A percentile compares a stretch with the other conserved stretches of the same genome.
Conservation (phyloP, 2,113 vertebrate genomes). For the Callospermophilus lateralis region DNA sequence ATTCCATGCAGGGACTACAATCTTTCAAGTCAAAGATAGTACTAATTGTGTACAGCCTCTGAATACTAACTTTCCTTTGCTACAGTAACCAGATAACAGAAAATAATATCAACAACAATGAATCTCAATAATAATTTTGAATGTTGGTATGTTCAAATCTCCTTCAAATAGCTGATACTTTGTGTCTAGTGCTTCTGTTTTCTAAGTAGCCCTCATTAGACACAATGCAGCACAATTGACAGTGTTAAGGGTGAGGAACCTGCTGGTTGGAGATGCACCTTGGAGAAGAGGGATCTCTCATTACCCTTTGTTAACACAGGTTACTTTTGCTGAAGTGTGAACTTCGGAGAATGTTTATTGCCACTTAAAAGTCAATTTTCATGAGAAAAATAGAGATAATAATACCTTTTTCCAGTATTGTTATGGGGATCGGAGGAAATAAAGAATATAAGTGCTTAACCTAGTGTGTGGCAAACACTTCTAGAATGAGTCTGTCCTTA, state of each 20-base stretch:
- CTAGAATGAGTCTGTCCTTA: background rate
- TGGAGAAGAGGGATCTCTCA: background rate
- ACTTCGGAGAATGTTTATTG: background rate
- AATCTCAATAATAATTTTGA: background rate
- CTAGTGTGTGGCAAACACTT: background rate
- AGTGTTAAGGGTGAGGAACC: background rate
- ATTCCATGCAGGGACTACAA: background rate
- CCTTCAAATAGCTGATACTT: background rate
- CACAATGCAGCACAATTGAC: no score
- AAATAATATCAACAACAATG: background rate
- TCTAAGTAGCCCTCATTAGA: background rate
- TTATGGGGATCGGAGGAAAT: background rate
- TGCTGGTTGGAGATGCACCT: background rate
- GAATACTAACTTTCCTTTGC: background rate
- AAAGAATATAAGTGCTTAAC: background rate
- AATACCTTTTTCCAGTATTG: background rate
- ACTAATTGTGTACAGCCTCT: background rate
- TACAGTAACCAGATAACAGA: background rate
- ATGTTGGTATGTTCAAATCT: background rate
- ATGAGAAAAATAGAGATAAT: background rate
- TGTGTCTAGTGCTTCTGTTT: background rate
- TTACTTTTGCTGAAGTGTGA: background rate
- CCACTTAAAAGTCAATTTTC: background rate
- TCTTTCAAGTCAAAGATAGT: background rate
- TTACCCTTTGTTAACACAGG: background rate